Evolutionary conservation across 2,888 invertebrate genomes (phyloP), one percentile per base, ranked within the genome.

Genomic region (Chymomyza procnemis): DNA sequence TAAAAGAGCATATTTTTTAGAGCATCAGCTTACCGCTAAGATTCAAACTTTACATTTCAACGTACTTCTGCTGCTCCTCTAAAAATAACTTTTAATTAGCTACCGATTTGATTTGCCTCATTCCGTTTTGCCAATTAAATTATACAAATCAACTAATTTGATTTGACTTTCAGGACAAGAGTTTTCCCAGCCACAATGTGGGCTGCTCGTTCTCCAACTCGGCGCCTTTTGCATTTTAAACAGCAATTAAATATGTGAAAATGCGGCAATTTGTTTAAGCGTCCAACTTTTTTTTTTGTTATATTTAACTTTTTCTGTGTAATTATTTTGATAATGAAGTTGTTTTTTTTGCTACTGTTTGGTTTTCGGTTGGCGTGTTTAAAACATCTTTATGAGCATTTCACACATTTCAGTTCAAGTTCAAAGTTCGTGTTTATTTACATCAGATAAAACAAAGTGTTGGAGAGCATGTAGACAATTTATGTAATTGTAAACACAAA

Each of bases 131-230:
- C 34, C 69, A 61, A 70, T 76, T 72, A 74, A 74, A 72, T 26
- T 71, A 74, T 56, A 70, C 64, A 77, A 77, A 69, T 77, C 64
- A 55, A n/a, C 18, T 57, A 62, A 52, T 66, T 67, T 22, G 48
- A 64, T 59, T 56, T 60, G 48, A 64, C 34, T 55, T 62, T 21
- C 46, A 46, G 50, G 62, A 67, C 12, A 61, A 26, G 47, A 61
- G 52, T 74, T 54, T 57, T 47, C 21, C 4, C 64, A 55, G 21
- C 12, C 34, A 18, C 46, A 56, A 19, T 47, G 22, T 34, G 41
- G 9, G 41, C 56, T 59, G 46, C 56, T 46, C 46, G 41, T 61
- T 60, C 22, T 62, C 6, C 26, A 1, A 4, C 50, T 16, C 1
- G 18, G 16, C 50, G 16, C n/a, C n/a, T 47, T 47, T 19, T 50